Base-by-base conservation (phyloP, 2,797 vertebrate genomes). In the Peromyscus aztecus region DNA sequence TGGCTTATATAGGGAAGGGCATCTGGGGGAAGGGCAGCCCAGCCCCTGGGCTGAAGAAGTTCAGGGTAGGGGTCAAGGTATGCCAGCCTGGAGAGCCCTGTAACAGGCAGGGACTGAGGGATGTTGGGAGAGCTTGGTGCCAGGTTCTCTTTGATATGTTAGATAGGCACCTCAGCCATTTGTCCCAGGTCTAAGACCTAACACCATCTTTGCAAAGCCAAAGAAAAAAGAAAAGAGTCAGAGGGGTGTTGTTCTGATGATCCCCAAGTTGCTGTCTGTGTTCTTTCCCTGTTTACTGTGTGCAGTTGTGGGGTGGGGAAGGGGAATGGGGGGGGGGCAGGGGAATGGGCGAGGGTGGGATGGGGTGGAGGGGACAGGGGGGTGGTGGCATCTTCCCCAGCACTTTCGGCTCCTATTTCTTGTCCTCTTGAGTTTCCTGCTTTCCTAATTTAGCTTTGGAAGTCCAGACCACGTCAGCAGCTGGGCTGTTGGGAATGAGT, bases 381-480 rank as follows among this genome's bases (percentile, higher is more conserved):
- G 34, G 7, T 71, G 76, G 65, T 77, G 73, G 40, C 71, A 93
- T 31, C 46, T 40, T 69, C n/a, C 31, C 34, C 52, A 84, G 89
- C 7, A 55, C 78, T 7, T 61, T 78, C 2, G 34, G 4, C 29
- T 75, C 65, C 90, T 57, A 34, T 14, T 82, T 83, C 88, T 17
- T 84, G 81, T 91, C 49, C 87, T 84, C 90, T 77, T 77, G 92
- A 73, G 63, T 67, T 65, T 87, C 63, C 80, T 61, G 1, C 3
- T 46, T 95, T 87, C 52, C 63, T 71, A 49, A 37, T 5, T 76
- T 91, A 84, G 80, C 80, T 61, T 69, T 46, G 82, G 59, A 46
- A 90, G 37, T 31, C 81, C 76, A 88, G 31, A 69, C 91, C 65
- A 83, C 52, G 40, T 90, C 34, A 90, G 55, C 59, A 63, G 57